phyloP scores from a whole-genome alignment of 2,888 invertebrate genomes.

The Lapara coniferarum region DNA sequence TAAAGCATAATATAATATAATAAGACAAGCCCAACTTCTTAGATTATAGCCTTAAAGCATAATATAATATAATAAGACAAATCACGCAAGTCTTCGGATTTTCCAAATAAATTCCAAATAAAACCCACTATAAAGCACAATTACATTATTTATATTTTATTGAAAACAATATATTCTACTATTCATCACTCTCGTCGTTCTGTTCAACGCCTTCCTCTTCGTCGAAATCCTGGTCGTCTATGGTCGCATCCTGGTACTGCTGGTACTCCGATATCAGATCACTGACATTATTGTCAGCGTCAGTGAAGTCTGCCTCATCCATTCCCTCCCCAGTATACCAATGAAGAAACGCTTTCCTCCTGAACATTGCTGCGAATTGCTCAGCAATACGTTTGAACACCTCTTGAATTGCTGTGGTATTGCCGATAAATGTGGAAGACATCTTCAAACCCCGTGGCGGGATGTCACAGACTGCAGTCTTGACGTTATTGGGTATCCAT shows the following conservation, averaged over 20 bases:
- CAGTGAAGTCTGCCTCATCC: conserved; percentile 97
- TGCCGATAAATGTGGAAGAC: conserved; percentile 94
- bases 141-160: background rate
- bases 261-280: conserved; percentile 95
- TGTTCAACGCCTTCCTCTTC: conserved; percentile 74
- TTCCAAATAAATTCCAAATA: background rate
- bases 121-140: conserved; percentile 20
- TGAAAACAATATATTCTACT: conserved; percentile 11
- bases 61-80: too few species aligned
- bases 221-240: conserved; percentile 90
- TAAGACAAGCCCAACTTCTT: too few species aligned
- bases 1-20: too few species aligned
- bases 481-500: conserved; percentile 92
- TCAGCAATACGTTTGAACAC: conserved; percentile 93
- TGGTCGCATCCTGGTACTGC: conserved; percentile 95
- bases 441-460: conserved; percentile 89
- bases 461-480: conserved; percentile 91
- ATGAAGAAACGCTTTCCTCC: conserved; percentile 96
- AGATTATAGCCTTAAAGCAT: too few species aligned
- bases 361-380: conserved; percentile 95
- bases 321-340: conserved; percentile 98
- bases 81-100: too few species aligned
- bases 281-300: conserved; percentile 96
- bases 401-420: conserved; percentile 93
- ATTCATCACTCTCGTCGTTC: conserved; percentile 44